Evolutionary conservation across 2,888 invertebrate genomes (phyloP).

Genomic region (Xylocampa areola): DNA sequence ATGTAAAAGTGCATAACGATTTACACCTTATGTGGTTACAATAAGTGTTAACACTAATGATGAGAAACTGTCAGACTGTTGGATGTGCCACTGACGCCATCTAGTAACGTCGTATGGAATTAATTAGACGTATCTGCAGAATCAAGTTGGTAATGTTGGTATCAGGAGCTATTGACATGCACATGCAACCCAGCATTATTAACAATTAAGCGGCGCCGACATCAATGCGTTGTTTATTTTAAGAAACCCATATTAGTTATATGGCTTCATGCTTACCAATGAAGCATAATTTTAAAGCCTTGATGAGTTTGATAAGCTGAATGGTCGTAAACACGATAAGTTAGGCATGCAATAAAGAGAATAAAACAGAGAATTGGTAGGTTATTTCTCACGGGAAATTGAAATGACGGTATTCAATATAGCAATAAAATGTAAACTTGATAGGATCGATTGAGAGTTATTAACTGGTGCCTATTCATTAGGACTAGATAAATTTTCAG

Average conservation of each 20-base stretch:
- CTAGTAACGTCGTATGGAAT: slow-evolving; percentile 64
- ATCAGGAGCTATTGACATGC: slow-evolving; percentile 72
- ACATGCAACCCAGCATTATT: slow-evolving; percentile 65
- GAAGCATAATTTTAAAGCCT: slow-evolving; percentile 49
- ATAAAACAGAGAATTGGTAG: slow-evolving; percentile 53
- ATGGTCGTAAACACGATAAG: slow-evolving; percentile 51
- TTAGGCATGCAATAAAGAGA: slow-evolving; percentile 42
- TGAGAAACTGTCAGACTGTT: slow-evolving; percentile 4
- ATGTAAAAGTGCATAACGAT: slow-evolving; percentile 15
- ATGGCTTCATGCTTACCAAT: slow-evolving; percentile 42
- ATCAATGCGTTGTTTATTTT: slow-evolving; percentile 66
- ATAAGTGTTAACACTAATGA: slow-evolving; percentile 25
- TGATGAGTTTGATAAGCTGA: slow-evolving; percentile 52
- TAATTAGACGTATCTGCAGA: slow-evolving; percentile 65
- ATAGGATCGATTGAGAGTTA: slow-evolving; percentile 46
- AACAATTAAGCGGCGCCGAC: slow-evolving; percentile 79
- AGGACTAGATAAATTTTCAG: slow-evolving; percentile 41
- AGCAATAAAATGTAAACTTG: slow-evolving; percentile 56
- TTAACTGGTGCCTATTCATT: slow-evolving; percentile 47
- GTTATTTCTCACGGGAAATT: slow-evolving; percentile 64
- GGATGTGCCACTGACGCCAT: slow-evolving; percentile 56
- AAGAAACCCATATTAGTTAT: slow-evolving; percentile 52
- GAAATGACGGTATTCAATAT: slow-evolving; percentile 41
- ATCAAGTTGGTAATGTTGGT: slow-evolving; percentile 56
- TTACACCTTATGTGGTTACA: slow-evolving; percentile 36